phyloP scores from a whole-genome alignment of 1,140 invertebrate genomes.

The Thaumatotibia leucotreta region DNA sequence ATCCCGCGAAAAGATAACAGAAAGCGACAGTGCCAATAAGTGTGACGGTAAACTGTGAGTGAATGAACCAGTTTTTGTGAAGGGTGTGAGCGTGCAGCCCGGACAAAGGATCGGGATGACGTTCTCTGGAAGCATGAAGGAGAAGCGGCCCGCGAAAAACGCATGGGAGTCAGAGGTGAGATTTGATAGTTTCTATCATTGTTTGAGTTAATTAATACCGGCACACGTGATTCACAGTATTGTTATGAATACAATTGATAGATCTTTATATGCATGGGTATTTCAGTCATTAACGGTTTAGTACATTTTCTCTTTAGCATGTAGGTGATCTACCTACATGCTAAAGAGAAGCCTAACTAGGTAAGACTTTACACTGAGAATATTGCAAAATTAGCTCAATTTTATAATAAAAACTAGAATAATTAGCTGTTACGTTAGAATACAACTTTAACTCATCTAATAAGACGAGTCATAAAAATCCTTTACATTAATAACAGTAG shows the following conservation, averaged over 20 bases:
- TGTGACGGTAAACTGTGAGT: conserved; percentile 27
- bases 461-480: too few species aligned
- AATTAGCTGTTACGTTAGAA: too few species aligned
- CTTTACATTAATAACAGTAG: neutral
- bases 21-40: conserved; percentile 54
- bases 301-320: conserved; percentile 46
- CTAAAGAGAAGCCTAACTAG: neutral
- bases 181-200: conserved; percentile 25
- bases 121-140: conserved; percentile 67
- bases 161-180: conserved; percentile 69
- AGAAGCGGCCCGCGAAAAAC: conserved; percentile 60
- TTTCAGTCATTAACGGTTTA: conserved; percentile 28
- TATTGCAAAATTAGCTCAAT: too few species aligned
- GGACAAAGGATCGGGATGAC: conserved; percentile 51
- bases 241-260: conserved; percentile 33
- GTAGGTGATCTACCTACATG: too few species aligned
- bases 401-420: too few species aligned
- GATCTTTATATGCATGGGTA: conserved; percentile 16
- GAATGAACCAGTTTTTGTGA: conserved; percentile 17
- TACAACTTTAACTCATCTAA: too few species aligned
- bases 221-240: conserved; percentile 39
- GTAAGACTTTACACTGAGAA: neutral
- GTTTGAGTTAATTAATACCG: conserved; percentile 34
- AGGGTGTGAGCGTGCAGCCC: conserved; percentile 44
- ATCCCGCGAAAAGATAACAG: conserved; percentile 47